Conservation (phyloP, 2,888 invertebrate species). For the Melangyna quadrimaculata region DNA sequence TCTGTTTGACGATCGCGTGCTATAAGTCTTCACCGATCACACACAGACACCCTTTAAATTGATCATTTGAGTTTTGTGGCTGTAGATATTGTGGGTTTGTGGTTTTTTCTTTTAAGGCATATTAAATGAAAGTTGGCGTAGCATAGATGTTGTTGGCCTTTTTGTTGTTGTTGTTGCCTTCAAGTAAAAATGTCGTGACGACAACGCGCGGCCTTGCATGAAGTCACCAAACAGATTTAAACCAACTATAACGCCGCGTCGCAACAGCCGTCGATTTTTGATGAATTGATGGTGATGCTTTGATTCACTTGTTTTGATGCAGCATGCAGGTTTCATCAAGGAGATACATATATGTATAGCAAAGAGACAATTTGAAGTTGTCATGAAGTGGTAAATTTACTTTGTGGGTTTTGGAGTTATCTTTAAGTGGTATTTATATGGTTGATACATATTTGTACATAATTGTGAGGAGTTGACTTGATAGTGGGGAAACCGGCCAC, state of each 20-base stretch:
- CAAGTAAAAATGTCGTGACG: constrained; percentile 16
- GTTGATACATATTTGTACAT: background rate
- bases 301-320: constrained; percentile 35
- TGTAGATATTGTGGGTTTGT: background rate
- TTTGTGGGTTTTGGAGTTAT: constrained; percentile 2
- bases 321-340: background rate
- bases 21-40: constrained; percentile 52
- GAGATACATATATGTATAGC: too few relatives aligned
- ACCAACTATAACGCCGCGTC: background rate
- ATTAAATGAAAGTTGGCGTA: constrained; percentile 35
- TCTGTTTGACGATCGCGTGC: constrained; percentile 47
- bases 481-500: background rate
- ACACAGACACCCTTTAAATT: constrained; percentile 57
- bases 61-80: constrained; percentile 13
- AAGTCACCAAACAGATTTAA: constrained; percentile 57
- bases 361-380: background rate
- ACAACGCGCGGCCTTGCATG: constrained; percentile 54
- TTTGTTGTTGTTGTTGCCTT: constrained; percentile 1
- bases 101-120: constrained; percentile 24
- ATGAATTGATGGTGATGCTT: constrained; percentile 44
- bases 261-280: constrained; percentile 20
- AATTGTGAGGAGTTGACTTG: background rate
- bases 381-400: background rate
- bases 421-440: background rate
- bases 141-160: background rate